phyloP scores from a whole-genome alignment of 2,797 vertebrate species.

The Pteropus rufus region DNA sequence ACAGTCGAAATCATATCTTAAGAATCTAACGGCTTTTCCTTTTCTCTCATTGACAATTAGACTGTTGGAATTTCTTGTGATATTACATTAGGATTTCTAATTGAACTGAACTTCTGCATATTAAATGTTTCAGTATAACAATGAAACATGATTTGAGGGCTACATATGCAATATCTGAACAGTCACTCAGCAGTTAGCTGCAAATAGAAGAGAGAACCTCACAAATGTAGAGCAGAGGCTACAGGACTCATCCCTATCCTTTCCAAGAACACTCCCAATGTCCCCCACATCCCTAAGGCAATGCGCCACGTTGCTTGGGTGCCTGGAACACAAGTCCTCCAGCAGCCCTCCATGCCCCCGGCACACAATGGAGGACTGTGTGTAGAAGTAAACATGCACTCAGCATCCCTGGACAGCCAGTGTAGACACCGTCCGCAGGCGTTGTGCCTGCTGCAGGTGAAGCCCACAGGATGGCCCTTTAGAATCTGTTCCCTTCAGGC shows the following conservation, averaged over 20 bases:
- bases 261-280: neutral
- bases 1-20: constrained; percentile 47
- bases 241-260: neutral
- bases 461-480: neutral
- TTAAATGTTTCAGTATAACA: neutral
- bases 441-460: neutral
- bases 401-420: neutral
- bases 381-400: neutral
- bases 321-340: neutral
- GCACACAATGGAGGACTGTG: too few relatives aligned
- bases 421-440: neutral
- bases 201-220: neutral
- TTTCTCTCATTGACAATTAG: constrained; percentile 43
- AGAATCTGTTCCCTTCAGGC: neutral
- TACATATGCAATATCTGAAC: neutral
- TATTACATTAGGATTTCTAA: constrained; percentile 44
- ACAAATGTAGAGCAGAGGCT: neutral
- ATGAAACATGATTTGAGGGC: neutral
- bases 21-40: constrained; percentile 26
- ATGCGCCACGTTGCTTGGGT: neutral
- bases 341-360: neutral
- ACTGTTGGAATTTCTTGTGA: constrained; percentile 34
- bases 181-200: neutral
- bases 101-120: constrained; percentile 42
- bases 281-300: neutral